A percentile compares a stretch with the other conserved stretches of the same genome.
These are phyloP conservation scores for Nettapus auritus DNA, from an alignment of 2,113 vertebrate genomes.

Conservation along the genomic window DNA sequence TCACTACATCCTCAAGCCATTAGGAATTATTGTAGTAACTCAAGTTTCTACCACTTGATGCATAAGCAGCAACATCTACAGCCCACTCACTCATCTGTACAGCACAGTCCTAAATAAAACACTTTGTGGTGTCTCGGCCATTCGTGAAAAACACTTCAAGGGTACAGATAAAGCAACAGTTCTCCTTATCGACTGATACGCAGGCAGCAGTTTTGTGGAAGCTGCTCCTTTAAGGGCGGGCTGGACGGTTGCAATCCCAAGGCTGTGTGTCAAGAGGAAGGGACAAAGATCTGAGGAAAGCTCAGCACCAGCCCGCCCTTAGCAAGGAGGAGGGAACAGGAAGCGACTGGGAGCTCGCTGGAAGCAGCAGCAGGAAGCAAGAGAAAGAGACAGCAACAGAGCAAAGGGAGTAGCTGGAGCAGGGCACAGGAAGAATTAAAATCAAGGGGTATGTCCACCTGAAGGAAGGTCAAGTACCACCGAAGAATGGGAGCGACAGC, in stretches of 20 bases:
- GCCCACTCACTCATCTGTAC: neutral
- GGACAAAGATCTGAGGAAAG: slow-evolving; percentile 15
- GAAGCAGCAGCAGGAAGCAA: slow-evolving; percentile 10
- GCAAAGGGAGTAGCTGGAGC: neutral
- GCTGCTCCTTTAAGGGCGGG: slow-evolving; percentile 24
- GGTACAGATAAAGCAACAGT: neutral
- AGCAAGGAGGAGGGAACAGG: slow-evolving; percentile 22
- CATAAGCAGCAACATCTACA: neutral
- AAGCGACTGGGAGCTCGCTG: neutral
- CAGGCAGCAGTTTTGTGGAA: neutral
- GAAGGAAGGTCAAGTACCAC: slow-evolving; percentile 26
- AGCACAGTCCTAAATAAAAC: neutral
- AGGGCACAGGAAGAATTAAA: slow-evolving; percentile 14
- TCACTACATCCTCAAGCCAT: neutral
- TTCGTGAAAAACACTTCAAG: neutral
- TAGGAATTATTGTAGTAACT: neutral
- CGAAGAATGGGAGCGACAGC: neutral
- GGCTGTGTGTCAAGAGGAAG: neutral
- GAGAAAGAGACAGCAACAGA: neutral
- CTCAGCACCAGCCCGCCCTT: neutral
- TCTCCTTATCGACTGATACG: neutral
- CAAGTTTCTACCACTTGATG: neutral
- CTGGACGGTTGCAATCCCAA: neutral
- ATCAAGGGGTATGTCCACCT: neutral
- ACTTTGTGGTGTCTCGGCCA: neutral